These are phyloP conservation scores for Capreolus pygargus DNA, from an alignment of 2,113 vertebrate genomes.

Conservation along the genomic window DNA sequence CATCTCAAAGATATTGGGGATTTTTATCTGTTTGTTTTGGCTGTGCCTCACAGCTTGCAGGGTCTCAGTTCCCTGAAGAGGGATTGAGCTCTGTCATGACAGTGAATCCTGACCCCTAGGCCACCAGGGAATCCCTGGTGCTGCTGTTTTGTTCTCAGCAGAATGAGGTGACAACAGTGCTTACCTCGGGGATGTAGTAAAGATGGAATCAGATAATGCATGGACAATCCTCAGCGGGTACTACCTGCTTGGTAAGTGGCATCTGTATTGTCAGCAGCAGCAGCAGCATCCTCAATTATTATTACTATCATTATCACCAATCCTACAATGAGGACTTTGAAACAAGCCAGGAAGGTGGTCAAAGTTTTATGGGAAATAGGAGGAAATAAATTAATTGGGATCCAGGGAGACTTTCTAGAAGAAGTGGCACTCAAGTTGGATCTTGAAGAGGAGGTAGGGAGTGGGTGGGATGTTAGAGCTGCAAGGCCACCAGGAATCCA, in stretches of 20 bases:
- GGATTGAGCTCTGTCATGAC: background rate
- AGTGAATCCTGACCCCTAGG: background rate
- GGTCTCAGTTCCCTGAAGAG: background rate
- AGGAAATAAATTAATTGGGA: background rate
- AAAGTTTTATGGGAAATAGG: background rate
- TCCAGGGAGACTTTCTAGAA: background rate
- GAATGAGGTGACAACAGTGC: background rate
- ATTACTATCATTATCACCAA: background rate
- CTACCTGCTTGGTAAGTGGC: fast-evolving
- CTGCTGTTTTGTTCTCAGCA: background rate
- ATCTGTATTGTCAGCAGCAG: too few relatives aligned
- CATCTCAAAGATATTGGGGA: background rate
- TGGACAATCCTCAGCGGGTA: background rate
- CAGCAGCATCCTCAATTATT: too few relatives aligned
- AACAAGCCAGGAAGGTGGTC: background rate
- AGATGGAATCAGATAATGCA: background rate
- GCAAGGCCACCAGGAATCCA: background rate
- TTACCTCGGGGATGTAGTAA: fast-evolving
- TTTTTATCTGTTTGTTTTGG: background rate
- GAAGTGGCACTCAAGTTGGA: background rate
- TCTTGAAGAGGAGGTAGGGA: background rate
- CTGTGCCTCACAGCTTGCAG: background rate
- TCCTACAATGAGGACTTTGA: background rate
- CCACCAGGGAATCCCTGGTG: background rate
- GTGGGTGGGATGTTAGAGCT: background rate